These are phyloP conservation scores for Cavia porcellus DNA, from an alignment of 2,113 vertebrate species.

Conservation along the genomic window DNA sequence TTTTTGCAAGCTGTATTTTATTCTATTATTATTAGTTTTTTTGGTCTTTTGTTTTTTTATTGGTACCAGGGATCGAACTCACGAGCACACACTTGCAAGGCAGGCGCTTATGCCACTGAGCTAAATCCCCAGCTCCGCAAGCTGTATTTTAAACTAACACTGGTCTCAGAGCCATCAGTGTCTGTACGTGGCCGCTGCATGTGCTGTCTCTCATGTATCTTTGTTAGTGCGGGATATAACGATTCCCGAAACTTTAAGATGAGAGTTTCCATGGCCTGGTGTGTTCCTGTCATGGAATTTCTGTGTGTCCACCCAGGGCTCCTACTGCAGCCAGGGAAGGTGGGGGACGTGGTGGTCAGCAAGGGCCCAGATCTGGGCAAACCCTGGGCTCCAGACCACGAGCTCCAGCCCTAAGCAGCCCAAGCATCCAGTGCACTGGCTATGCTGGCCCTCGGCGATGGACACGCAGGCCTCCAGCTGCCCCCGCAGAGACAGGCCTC, in stretches of 20 bases:
- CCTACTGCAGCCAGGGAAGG: not conserved
- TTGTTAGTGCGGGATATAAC: rapidly evolving
- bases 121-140: too few relatives aligned
- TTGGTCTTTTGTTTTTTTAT: too few relatives aligned
- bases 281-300: not conserved
- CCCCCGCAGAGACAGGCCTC: not conserved
- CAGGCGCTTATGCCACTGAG: too few relatives aligned
- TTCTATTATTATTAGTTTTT: too few relatives aligned
- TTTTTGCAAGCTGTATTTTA: not conserved
- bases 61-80: too few relatives aligned
- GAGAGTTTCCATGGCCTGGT: not conserved
- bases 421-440: too few relatives aligned
- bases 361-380: not conserved
- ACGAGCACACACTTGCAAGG: too few relatives aligned
- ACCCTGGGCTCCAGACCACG: not conserved
- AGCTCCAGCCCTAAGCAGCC: not conserved
- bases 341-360: rapidly evolving
- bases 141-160: not conserved
- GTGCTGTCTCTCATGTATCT: not conserved
- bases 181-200: not conserved
- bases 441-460: not conserved
- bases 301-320: rapidly evolving
- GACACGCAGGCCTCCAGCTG: not conserved
- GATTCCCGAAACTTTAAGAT: rapidly evolving
- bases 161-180: not conserved